Base-by-base conservation (phyloP, 1,140 invertebrate species). In the Pectinophora gossypiella region DNA sequence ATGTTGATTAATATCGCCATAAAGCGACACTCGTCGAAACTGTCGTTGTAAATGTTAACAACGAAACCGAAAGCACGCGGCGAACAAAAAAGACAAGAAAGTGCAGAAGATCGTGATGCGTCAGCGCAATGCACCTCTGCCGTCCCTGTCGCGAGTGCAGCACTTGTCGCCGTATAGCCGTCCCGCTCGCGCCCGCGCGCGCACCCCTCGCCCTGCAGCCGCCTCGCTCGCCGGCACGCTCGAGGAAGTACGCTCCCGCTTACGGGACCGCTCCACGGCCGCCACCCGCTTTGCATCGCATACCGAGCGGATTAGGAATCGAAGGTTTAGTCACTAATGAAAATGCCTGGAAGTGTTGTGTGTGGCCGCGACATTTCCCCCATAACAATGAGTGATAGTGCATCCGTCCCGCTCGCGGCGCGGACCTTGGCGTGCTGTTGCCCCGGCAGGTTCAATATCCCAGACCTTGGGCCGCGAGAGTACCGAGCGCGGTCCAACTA, bases 361-460 rank as follows among this genome's bases (percentile, higher is more conserved):
- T 78, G 80, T 76, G 76, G 73, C 71, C 76, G 76, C 74, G 76
- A 83, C 78, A 72, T 75, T 72, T 74, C 71, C 61, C 65, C 76
- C 79, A 82, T 83, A 82, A 80, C 82, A 80, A 85, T 83, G 73
- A 83, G 82, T 81, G 77, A 84, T 81, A 82, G 78, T 79, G 71
- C 70, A 73, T 75, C 76, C 77, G 72, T 81, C 77, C 69, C 80
- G 79, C 71, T 81, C 80, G 68, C 76, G 72, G 68, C 72, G 68
- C 72, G 68, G 67, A 69, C 72, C 72, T 75, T 75, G 76, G 53
- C 59, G 74, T 80, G 75, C 71, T 76, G 75, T 76, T 76, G 77
- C 71, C 71, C 74, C 76, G 70, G 61, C 70, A 84, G 72, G 80
- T 86, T 86, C 80, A 86, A 86, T 81, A 86, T 82, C 80, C 81